phyloP scores from a whole-genome alignment of 2,113 vertebrate genomes.

The Naja naja region DNA sequence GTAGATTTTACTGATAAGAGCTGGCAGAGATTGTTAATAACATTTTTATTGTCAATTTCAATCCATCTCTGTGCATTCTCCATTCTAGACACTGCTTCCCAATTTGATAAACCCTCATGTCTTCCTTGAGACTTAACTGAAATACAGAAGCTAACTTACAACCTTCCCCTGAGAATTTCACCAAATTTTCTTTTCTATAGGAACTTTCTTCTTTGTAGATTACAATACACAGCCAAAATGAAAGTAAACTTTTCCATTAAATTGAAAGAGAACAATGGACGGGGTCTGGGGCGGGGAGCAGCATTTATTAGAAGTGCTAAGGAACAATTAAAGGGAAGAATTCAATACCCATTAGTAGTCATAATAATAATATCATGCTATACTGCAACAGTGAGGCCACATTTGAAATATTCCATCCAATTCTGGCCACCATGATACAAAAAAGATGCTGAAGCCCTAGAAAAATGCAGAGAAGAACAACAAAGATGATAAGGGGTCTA shows the following conservation, averaged over 20 bases:
- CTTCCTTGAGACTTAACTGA: background rate
- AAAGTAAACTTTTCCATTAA: background rate
- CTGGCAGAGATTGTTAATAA: background rate
- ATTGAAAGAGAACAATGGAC: background rate
- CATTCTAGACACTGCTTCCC: background rate
- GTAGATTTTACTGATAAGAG: background rate
- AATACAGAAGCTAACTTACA: background rate
- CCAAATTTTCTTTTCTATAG: background rate
- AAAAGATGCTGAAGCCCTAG: background rate
- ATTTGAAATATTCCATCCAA: background rate
- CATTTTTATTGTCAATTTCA: background rate
- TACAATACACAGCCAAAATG: background rate
- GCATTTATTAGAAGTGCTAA: background rate
- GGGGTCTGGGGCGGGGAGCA: accelerated
- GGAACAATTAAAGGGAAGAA: background rate
- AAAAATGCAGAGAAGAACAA: background rate
- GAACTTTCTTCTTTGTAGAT: background rate
- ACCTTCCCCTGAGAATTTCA: background rate
- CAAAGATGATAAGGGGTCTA: background rate
- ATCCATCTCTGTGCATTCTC: background rate
- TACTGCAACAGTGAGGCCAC: background rate
- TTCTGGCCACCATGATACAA: background rate
- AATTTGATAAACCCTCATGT: background rate
- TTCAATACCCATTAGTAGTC: too few relatives aligned
- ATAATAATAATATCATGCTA: background rate